Percentiles rank a stretch among this genome's conserved stretches.
phyloP scores from a whole-genome alignment of 2,797 vertebrate species.

The Squalus acanthias region DNA sequence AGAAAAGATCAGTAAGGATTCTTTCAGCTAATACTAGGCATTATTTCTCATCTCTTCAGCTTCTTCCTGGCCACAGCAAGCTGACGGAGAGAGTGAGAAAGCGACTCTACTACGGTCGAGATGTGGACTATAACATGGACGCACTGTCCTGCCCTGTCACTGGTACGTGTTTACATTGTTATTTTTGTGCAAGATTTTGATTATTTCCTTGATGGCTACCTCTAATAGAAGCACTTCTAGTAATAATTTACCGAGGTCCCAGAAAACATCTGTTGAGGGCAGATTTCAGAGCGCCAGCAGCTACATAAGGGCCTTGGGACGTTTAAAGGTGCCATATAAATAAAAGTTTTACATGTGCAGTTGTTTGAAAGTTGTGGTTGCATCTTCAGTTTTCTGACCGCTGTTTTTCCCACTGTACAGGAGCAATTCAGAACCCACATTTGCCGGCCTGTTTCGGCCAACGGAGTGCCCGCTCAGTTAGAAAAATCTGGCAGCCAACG shows the following conservation, averaged over 20 bases:
- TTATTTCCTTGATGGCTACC: background rate
- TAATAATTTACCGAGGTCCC: slow-evolving; percentile 36
- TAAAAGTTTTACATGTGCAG: background rate
- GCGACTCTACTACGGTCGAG: slow-evolving; percentile 88
- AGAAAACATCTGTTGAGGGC: background rate
- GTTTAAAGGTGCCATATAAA: background rate
- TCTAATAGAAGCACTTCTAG: slow-evolving; percentile 40
- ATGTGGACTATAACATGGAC: slow-evolving; percentile 76
- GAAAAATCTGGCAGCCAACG: background rate
- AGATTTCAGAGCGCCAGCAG: background rate
- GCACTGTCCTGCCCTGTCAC: slow-evolving; percentile 88
- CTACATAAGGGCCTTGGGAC: background rate
- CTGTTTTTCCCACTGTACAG: background rate
- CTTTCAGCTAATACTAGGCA: background rate
- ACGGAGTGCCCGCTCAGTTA: background rate
- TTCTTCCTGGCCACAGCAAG: slow-evolving; percentile 84
- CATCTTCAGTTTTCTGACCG: background rate
- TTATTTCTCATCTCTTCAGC: slow-evolving; percentile 53
- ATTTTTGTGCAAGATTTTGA: slow-evolving; percentile 10
- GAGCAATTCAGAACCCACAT: background rate
- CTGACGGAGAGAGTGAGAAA: slow-evolving; percentile 80
- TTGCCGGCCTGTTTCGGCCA: background rate
- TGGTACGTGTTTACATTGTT: slow-evolving; percentile 56
- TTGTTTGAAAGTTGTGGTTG: background rate
- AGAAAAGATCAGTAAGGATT: background rate